Evolutionary conservation across 2,888 invertebrate genomes (phyloP), one percentile per base, ranked within the genome.

Genomic region (Nineta flava): DNA sequence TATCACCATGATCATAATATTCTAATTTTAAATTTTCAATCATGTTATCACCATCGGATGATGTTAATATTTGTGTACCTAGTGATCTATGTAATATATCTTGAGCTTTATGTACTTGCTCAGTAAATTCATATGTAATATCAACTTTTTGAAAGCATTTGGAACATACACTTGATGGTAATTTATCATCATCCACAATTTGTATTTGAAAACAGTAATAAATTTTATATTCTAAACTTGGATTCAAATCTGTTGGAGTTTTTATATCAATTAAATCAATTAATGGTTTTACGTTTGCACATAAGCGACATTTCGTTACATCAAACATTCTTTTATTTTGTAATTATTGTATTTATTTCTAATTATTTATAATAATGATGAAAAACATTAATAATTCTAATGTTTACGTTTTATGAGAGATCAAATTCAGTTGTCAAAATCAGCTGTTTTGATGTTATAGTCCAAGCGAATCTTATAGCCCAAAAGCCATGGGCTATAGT

Each of bases 211-310:
- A 44, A 21, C 44, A 44, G 26, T 44, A 44, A n/a, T 9, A 21
- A 21, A 44, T 44, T 44, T 44, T 44, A 44, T 19, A 19, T 44
- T 44, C 44, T n/a, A 44, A 38, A 12, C 15, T 38, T 38, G 38
- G 15, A n/a, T 38, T 38, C 15, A 15, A 38, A 38, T 38, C 38
- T 2, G n/a, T 38, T n/a, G n/a, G n/a, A 38, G 3, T 38, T 38
- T 38, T 38, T 38, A 38, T 38, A 38, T 38, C 15, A 13, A 38
- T 38, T 38, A 38, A 38, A 38, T 38, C 38, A 15, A 38, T 38
- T 38, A 13, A 3, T 12, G 38, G 38, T 38, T 38, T 38, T n/a
- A 38, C 15, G 4, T n/a, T 38, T 38, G 38, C 38, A 38, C 38
- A 38, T 5, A 38, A 15, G 12, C 38, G 38, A 38, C 38, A 38